Evolutionary conservation across 2,797 vertebrate species (phyloP), one percentile per base, ranked within the genome.

Genomic region (Oceanodroma leucorhoa): DNA sequence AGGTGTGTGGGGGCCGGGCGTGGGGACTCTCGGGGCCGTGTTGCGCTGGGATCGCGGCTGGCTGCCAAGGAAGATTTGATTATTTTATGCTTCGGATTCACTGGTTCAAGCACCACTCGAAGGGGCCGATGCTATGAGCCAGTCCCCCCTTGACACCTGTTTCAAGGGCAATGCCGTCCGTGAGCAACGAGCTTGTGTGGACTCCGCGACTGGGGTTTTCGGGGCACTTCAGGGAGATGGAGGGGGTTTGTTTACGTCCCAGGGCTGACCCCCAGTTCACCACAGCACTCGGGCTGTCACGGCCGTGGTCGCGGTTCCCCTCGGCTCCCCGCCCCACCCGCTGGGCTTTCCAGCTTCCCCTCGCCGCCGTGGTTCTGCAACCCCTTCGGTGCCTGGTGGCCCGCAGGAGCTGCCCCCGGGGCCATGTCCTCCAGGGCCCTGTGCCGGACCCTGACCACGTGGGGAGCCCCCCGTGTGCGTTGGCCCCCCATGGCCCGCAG

Each of bases 1-100:
- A 98, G 98, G 98, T 93, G 85, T 0, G 34, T 1, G 16, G 60
- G 64, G 50, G 51, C 41, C 5, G 3, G 58, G 43, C 14, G 1
- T 0, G 0, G 85, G 67, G 41, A 48, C 23, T 11, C 38, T 3
- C 1, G 2, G 77, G 76, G 62, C 43, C 0, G 1, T 10, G 32
- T 48, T 4, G 1, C 0, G 0, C 50, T 6, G 67, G 50, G 32
- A 22, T 51, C 6, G 0, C 5, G 7, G 45, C 23, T 2, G 0
- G 26, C 18, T 61, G 23, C 58, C 5, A 3, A 21, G n/a, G 50
- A 43, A 69, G 41, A 21, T 24, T 16, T 11, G 30, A 6, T 61
- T 79, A 4, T 60, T 64, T 64, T 40, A 3, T 22, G 29, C 32
- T 54, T 46, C 0, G 16, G 50, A 11, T 57, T 24, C 1, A 1